phyloP scores from a whole-genome alignment of 2,113 vertebrate species.

The Pluvialis apricaria region DNA sequence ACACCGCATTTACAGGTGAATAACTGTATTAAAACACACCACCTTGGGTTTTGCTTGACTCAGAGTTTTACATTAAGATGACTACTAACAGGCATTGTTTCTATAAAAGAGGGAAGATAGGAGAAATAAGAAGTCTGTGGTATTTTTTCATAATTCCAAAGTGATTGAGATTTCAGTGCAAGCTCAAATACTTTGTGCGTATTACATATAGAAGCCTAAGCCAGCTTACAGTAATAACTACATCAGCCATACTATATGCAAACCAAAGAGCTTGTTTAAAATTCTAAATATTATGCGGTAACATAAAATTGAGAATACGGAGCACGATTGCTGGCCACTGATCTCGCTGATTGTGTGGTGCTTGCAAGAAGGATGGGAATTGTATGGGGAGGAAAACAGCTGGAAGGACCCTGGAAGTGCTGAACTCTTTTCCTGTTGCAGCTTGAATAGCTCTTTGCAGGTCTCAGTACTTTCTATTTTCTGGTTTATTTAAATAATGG shows the following conservation, averaged over 20 bases:
- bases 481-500: neutral
- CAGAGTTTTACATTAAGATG: neutral
- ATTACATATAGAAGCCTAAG: neutral
- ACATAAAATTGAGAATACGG: neutral
- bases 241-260: neutral
- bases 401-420: neutral
- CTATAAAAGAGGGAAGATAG: neutral
- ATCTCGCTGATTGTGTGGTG: neutral
- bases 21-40: neutral
- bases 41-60: neutral
- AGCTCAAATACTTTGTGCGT: neutral
- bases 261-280: neutral
- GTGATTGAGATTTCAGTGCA: neutral
- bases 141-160: neutral
- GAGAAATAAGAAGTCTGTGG: neutral
- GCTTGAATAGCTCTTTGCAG: neutral
- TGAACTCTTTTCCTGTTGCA: neutral
- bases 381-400: neutral
- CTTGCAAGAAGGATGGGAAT: neutral
- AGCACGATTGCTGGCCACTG: neutral
- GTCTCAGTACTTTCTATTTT: neutral
- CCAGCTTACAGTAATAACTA: neutral
- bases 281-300: neutral
- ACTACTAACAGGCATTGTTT: neutral
- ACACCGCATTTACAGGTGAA: neutral